Conservation (phyloP, 2,113 vertebrate genomes). For the Hippocampus comes region DNA sequence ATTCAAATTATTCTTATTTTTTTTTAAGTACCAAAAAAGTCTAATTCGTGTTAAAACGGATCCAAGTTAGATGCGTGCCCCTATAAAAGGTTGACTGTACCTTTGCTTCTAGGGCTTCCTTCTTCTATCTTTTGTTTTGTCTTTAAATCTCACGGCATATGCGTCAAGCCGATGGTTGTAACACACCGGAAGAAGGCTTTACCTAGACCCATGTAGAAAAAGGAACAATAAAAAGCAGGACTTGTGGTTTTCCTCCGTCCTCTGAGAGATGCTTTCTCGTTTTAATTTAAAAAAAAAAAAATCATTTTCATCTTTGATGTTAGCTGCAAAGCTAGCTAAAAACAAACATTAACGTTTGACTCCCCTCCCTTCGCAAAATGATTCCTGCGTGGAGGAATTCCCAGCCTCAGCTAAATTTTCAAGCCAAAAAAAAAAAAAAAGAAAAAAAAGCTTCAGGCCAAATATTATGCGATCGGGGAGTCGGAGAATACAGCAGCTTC, state of each 20-base stretch:
- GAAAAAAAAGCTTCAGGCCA: constrained; percentile 32
- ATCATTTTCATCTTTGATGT: constrained; percentile 90
- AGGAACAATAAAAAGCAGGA: constrained; percentile 28
- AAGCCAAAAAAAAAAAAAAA: constrained; percentile 7
- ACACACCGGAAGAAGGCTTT: background rate
- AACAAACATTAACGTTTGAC: constrained; percentile 61
- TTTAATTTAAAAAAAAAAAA: constrained; percentile 1
- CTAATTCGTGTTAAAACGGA: background rate
- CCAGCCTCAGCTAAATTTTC: constrained; percentile 30
- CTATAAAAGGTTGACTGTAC: background rate
- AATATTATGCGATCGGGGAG: constrained; percentile 44
- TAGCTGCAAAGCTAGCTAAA: constrained; percentile 79
- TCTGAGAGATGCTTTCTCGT: constrained; percentile 16
- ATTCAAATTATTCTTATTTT: background rate
- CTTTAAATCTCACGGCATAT: background rate
- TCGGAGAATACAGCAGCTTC: constrained; percentile 45
- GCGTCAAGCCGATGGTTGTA: background rate
- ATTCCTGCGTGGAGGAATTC: constrained; percentile 18
- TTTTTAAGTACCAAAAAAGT: background rate
- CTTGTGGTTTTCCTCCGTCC: constrained; percentile 35
- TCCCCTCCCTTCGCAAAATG: constrained; percentile 42
- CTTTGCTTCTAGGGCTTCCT: background rate
- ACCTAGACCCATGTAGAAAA: background rate
- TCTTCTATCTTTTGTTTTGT: constrained; percentile 32
- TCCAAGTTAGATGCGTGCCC: too few species aligned